Evolutionary conservation across 2,113 vertebrate genomes (phyloP), one percentile per base, ranked within the genome.

Genomic region (Cepphus grylle): DNA sequence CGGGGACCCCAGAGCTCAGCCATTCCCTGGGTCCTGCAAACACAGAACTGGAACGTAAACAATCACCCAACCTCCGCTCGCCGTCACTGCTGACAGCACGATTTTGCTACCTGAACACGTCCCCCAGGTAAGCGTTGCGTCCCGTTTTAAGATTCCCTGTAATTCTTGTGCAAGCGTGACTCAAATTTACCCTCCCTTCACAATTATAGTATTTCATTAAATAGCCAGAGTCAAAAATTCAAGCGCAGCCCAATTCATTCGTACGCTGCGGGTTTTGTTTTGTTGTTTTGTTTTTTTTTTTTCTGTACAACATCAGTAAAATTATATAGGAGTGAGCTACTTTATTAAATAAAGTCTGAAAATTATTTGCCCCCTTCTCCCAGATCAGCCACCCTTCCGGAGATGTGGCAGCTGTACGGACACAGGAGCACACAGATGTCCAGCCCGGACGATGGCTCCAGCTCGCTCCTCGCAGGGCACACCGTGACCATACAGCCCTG

Each of bases 341-440:
- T 95, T 94, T 93, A 91, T 89, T 95, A 43, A 94, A 94, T 96
- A 95, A 94, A 65, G 47, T 93, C 92, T 6, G 36, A 90, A 82
- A 78, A 49, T 77, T 63, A 15, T 14, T 58, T 7, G 32, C 19
- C 62, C 81, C 61, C 79, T 47, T 43, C 38, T 74, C 72, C 38
- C 63, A 74, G 94, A 26, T 56, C 8, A 55, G 38, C 49, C 42
- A 38, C 40, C 62, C 63, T 8, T 49, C 62, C 65, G 73, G 89
- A 42, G 81, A 8, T 0, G 0, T 4, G 1, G 0, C 2, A 65
- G 76, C 63, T 3, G 0, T 1, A 30, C 1, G 21, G 84, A 52
- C 56, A 29, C 3, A 2, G 0, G n/a, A 38, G 67, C 77, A 15
- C 2, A 4, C 3, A 8, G 52, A 53, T 34, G 34, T 16, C 52